Base-by-base conservation (phyloP, 64 coral and sea anemone genomes). In the Astreopora myriophthalma region DNA sequence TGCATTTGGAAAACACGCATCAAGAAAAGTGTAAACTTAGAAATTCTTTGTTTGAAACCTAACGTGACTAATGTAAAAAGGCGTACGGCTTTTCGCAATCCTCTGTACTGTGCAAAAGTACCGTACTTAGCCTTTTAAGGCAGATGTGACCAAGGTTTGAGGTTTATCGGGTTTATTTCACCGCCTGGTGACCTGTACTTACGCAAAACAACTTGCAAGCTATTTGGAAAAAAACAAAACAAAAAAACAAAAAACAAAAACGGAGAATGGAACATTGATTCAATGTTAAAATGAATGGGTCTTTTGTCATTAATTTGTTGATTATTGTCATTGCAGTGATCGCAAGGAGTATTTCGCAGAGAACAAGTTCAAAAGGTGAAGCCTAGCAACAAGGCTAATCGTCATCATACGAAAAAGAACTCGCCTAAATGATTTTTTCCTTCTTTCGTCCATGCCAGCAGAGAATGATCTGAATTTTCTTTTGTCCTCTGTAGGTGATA, bases 351-450 rank as follows among this genome's bases (percentile, higher is more conserved):
- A 22, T 83, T 63, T 14, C 79, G 8, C 52, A 83, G 39, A n/a
- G 34, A 26, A 14, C 57, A 83, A 83, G 79, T 63, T 83, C 79
- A 83, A 83, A 83, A 83, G 79, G 79, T 83, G 57, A 83, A 1
- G 26, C 12, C 14, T 49, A 29, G 44, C 24, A 57, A 28, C 26
- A 24, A 11, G 10, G 25, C 1, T 11, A 11, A 51, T 7, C 3
- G 25, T 78, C 10, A 51, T 78, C 30, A 52, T 51, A 16, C 1
- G 3, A 36, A 32, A 5, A 60, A 58, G 49, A 33, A 38, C 25
- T 83, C 5, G 6, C 9, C 20, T 64, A 37, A 38, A 35, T 8
- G 17, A 22, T 33, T 80, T n/a, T n/a, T 52, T 57, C 49, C 74
- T 77, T 48, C 24, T 34, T 60, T 48, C 19, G 20, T 1, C 1